A percentile compares a stretch with the other conserved stretches of the same genome.
phyloP scores from a whole-genome alignment of 2,797 vertebrate genomes.

The Hafferia zeledoni region DNA sequence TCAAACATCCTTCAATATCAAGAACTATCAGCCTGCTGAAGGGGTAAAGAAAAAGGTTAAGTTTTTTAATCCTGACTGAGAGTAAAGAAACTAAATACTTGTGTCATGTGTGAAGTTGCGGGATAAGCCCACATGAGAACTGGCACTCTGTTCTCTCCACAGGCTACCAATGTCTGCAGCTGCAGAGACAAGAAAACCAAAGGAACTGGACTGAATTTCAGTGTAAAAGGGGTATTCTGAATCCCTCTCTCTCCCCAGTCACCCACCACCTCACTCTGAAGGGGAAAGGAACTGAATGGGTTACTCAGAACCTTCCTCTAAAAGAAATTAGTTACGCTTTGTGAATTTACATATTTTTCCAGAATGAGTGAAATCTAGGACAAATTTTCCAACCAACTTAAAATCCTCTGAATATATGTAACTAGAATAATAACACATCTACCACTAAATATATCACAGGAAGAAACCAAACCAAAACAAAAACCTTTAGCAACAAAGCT shows the following conservation, averaged over 20 bases:
- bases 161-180: not conserved
- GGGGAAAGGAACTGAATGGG: not conserved
- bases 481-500: not conserved
- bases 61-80: not conserved
- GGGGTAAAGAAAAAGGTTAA: not conserved
- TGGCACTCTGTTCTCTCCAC: not conserved
- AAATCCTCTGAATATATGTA: not conserved
- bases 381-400: not conserved
- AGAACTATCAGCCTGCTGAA: not conserved
- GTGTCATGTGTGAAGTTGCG: not conserved
- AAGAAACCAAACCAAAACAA: not conserved
- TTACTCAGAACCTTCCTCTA: not conserved
- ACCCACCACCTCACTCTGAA: not conserved
- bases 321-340: not conserved
- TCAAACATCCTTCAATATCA: not conserved
- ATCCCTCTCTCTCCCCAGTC: not conserved
- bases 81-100: not conserved
- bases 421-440: not conserved
- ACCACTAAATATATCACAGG: not conserved
- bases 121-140: not conserved
- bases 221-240: not conserved
- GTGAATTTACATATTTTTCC: not conserved
- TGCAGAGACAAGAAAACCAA: not conserved
- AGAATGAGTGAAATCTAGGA: not conserved
- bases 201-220: not conserved